phyloP scores from a whole-genome alignment of 1,140 invertebrate species.

The Lordiphosa mommai region DNA sequence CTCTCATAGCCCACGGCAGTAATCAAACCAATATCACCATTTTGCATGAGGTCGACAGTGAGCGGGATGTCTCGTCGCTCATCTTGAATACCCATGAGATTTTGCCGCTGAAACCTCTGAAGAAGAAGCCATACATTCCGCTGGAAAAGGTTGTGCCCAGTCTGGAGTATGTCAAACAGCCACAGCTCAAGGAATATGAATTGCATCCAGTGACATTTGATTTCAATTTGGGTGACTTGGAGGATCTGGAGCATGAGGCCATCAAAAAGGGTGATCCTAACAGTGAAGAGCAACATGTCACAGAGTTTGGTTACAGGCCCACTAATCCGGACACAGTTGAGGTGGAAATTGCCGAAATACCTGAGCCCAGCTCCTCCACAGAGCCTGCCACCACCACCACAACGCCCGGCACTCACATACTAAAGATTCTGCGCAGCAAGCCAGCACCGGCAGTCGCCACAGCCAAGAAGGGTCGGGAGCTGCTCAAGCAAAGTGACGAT shows the following conservation, averaged over 20 bases:
- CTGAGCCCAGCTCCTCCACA: constrained; percentile 21
- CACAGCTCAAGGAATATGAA: constrained; percentile 61
- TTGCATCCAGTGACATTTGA: constrained; percentile 74
- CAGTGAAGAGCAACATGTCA: constrained; percentile 46
- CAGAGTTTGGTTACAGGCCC: constrained; percentile 41
- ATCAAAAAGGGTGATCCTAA: constrained; percentile 65
- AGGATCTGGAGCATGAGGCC: constrained; percentile 68
- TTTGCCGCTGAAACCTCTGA: constrained; percentile 56
- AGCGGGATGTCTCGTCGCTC: constrained; percentile 37
- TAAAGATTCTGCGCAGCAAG: constrained; percentile 66
- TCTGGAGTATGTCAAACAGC: constrained; percentile 62
- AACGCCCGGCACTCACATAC: constrained; percentile 59
- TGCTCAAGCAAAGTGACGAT: constrained; percentile 60
- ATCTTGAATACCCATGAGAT: constrained; percentile 63
- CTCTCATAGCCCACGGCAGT: background rate
- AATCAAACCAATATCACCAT: constrained; percentile 57
- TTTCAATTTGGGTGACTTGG: constrained; percentile 72
- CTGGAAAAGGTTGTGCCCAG: constrained; percentile 57
- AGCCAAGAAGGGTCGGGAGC: constrained; percentile 55
- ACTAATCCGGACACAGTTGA: constrained; percentile 42
- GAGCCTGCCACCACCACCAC: constrained; percentile 17
- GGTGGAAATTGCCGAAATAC: constrained; percentile 48
- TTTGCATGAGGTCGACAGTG: constrained; percentile 56
- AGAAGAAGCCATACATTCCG: constrained; percentile 67
- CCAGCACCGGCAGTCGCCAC: constrained; percentile 9